A percentile compares a stretch with the other conserved stretches of the same genome.
Evolutionary conservation across 2,888 invertebrate species (phyloP).

Genomic region (Balanococcus diminutus): DNA sequence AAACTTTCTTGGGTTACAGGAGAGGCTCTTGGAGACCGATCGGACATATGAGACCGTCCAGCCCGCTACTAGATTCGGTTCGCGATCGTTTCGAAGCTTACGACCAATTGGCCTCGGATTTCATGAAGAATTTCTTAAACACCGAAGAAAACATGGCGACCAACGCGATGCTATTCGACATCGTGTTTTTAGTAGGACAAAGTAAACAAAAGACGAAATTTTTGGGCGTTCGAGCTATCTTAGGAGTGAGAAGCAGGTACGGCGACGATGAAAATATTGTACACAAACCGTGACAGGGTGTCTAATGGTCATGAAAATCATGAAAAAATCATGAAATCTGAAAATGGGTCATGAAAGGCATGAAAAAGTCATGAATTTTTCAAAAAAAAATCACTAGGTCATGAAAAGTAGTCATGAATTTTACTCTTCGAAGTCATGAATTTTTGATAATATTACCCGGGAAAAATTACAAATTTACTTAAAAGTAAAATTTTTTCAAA

Average conservation of each 20-base stretch:
- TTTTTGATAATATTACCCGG: no score
- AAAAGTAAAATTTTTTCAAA: no score
- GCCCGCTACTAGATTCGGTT: slow-evolving; percentile 88
- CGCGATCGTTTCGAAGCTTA: slow-evolving; percentile 93
- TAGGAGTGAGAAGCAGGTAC: slow-evolving; percentile 87
- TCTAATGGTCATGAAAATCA: no score
- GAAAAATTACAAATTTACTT: no score
- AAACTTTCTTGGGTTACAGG: slow-evolving; percentile 60
- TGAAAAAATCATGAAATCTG: no score
- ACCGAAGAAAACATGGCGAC: slow-evolving; percentile 77
- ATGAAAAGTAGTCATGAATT: no score
- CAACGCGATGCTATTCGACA: slow-evolving; percentile 86
- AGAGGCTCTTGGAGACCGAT: slow-evolving; percentile 91
- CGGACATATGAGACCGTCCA: slow-evolving; percentile 92
- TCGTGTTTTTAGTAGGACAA: slow-evolving; percentile 88
- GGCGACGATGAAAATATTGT: no score
- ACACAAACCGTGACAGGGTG: no score
- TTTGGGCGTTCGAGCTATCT: slow-evolving; percentile 87
- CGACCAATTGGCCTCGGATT: slow-evolving; percentile 91
- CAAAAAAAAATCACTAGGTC: no score
- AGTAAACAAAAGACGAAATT: slow-evolving; percentile 90
- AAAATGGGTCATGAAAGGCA: no score
- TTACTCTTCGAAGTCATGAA: no score
- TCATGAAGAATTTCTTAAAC: slow-evolving; percentile 86
- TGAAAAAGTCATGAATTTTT: no score